These are phyloP conservation scores for Varecia variegata DNA, from an alignment of 2,797 vertebrate species.

Conservation along the genomic window DNA sequence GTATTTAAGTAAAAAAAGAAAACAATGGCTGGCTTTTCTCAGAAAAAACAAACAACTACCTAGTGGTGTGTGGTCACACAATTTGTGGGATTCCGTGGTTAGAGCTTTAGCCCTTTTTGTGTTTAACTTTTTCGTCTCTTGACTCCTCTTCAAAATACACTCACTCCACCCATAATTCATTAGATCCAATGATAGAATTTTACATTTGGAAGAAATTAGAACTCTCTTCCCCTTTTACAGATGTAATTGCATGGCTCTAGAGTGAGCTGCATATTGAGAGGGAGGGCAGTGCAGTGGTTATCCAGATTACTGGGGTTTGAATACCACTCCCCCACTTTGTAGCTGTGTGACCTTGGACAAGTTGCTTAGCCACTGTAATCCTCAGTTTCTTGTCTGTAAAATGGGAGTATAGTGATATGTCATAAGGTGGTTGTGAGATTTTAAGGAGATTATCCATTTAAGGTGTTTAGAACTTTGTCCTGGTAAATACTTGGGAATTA, in stretches of 20 bases:
- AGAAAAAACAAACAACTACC: not conserved
- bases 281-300: not conserved
- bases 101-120: not conserved
- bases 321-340: not conserved
- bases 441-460: not conserved
- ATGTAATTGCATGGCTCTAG: not conserved
- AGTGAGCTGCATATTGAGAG: not conserved
- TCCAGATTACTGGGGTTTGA: not conserved
- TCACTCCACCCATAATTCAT: not conserved
- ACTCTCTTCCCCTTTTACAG: not conserved
- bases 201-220: not conserved
- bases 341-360: not conserved
- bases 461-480: not conserved
- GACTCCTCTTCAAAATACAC: constrained; percentile 4
- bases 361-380: not conserved
- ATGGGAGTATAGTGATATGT: not conserved
- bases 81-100: not conserved
- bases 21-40: not conserved
- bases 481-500: not conserved
- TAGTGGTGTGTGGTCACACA: not conserved
- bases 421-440: not conserved
- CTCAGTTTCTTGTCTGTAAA: not conserved
- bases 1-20: not conserved
- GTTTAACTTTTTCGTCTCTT: not conserved
- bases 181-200: not conserved